Conservation (phyloP, 1,140 invertebrate genomes). For the Alviniconcha marisindica region DNA sequence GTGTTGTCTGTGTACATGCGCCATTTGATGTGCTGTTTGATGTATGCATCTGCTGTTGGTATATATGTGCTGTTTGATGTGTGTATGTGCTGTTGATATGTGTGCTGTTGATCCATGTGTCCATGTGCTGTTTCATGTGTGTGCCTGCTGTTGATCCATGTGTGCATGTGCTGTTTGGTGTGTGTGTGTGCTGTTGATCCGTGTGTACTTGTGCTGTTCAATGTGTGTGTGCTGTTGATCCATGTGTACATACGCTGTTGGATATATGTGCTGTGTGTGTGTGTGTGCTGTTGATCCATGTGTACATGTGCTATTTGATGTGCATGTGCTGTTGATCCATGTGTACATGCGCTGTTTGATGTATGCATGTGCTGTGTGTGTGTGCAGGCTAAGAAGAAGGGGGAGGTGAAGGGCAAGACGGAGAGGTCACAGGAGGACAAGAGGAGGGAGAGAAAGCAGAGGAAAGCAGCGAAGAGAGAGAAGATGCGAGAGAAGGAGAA, state of each 20-base stretch:
- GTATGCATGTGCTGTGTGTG: not conserved
- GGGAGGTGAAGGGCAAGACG: slow-evolving; percentile 86
- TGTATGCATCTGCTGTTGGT: not conserved
- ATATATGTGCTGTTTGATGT: not conserved
- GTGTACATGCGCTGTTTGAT: not conserved
- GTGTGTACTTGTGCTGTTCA: no score
- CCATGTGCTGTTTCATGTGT: no score
- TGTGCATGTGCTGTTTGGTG: no score
- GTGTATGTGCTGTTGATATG: slow-evolving; percentile 65
- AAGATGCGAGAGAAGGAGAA: slow-evolving; percentile 58
- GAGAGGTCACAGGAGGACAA: slow-evolving; percentile 92
- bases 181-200: no score
- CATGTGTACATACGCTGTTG: not conserved
- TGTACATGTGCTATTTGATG: no score
- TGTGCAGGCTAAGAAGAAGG: slow-evolving; percentile 82
- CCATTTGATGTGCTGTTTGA: not conserved
- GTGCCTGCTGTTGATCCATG: not conserved
- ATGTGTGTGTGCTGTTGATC: not conserved
- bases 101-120: no score
- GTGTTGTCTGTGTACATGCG: no score
- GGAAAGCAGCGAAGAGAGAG: slow-evolving; percentile 81
- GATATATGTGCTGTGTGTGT: not conserved
- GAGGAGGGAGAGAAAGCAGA: slow-evolving; percentile 90
- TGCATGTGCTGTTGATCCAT: not conserved
- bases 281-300: slow-evolving; percentile 63